Conservation (phyloP, 1,140 invertebrate species). For the Zaprionus ornatus region DNA sequence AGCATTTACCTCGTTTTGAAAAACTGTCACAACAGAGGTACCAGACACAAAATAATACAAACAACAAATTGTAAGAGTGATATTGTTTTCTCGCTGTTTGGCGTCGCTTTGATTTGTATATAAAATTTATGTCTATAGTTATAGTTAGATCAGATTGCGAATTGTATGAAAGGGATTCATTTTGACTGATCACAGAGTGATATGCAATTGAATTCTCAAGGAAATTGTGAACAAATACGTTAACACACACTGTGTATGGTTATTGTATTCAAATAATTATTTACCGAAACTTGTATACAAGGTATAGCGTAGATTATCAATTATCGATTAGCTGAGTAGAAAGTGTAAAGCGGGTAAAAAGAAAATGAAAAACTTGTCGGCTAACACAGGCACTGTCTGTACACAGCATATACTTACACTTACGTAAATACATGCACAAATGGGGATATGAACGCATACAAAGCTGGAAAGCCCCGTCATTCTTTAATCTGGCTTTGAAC, state of each 20-base stretch:
- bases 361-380: slow-evolving; percentile 58
- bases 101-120: background rate
- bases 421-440: slow-evolving; percentile 11
- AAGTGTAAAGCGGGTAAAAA: slow-evolving; percentile 37
- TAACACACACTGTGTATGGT: background rate
- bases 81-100: background rate
- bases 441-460: background rate
- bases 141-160: background rate
- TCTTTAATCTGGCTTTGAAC: slow-evolving; percentile 1
- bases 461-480: background rate
- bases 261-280: slow-evolving; percentile 4
- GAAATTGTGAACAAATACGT: background rate
- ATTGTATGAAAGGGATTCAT: background rate
- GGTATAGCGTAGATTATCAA: slow-evolving; percentile 68
- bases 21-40: background rate
- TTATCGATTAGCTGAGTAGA: slow-evolving; percentile 74
- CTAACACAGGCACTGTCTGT: slow-evolving; percentile 2
- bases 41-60: background rate
- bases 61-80: background rate
- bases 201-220: background rate
- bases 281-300: slow-evolving; percentile 1
- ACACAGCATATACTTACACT: background rate
- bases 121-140: background rate
- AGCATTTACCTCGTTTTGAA: background rate
- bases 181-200: background rate